These are phyloP conservation scores for Muscidifurax raptorellus DNA, from an alignment of 1,140 invertebrate species.

Conservation along the genomic window DNA sequence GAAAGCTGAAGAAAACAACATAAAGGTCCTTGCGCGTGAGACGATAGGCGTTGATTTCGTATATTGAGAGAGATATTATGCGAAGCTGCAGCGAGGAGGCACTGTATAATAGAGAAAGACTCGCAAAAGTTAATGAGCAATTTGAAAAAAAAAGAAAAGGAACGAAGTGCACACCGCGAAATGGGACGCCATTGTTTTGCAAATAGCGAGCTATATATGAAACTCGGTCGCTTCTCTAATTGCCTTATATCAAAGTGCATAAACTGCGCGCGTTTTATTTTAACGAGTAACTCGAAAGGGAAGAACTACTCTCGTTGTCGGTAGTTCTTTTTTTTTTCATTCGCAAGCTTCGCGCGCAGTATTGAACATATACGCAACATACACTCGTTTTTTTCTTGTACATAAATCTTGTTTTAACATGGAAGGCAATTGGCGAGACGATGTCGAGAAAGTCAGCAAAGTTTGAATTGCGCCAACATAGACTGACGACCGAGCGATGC, in stretches of 20 bases:
- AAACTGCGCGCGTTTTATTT: background rate
- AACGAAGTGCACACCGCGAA: background rate
- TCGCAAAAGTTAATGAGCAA: constrained; percentile 27
- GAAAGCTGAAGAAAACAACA: background rate
- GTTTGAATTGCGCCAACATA: constrained; percentile 31
- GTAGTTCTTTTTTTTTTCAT: background rate
- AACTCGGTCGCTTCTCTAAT: constrained; percentile 45
- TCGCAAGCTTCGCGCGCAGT: background rate
- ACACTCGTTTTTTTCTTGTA: background rate
- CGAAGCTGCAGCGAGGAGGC: background rate
- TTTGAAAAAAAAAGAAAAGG: constrained; percentile 33
- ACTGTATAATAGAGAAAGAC: background rate
- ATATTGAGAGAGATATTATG: constrained; percentile 9
- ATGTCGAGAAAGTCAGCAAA: background rate
- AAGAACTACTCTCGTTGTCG: background rate
- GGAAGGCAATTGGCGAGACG: constrained; percentile 29
- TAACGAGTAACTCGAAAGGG: background rate
- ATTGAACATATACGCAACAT: constrained; percentile 8
- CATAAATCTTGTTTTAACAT: constrained; percentile 3
- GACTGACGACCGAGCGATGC: constrained; percentile 48
- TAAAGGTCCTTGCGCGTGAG: constrained; percentile 16
- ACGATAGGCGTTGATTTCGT: constrained; percentile 32
- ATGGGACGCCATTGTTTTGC: constrained; percentile 33
- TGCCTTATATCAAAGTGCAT: constrained; percentile 20
- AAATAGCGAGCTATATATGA: background rate